Evolutionary conservation across 2,888 invertebrate species (phyloP), one percentile per base, ranked within the genome.

Genomic region (Spodoptera littoralis): DNA sequence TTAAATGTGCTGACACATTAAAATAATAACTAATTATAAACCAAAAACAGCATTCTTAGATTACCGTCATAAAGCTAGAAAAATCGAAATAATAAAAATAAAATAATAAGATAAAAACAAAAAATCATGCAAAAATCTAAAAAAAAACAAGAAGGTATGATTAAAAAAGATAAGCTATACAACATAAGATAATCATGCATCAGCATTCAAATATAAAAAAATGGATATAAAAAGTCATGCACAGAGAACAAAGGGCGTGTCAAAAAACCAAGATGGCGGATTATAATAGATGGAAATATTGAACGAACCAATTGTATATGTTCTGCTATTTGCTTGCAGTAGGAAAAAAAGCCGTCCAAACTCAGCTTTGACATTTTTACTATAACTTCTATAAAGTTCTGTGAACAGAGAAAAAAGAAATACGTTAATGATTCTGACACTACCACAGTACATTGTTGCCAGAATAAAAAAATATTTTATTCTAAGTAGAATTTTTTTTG

Each of bases 251-350:
- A 73, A 80, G 72, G 66, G 60, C 48, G 58, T 67, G 64, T 70
- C 66, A 63, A 69, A 36, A 63, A 76, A 74, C 55, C 80, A 84
- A 84, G 60, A 82, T 81, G 80, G 80, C 78, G 62, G 57, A 60
- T 52, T 49, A 62, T 61, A 58, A 64, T 67, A 72, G 58, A 76
- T 80, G 72, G 81, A 84, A 70, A 54, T 36, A 82, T 85, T 85
- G 86, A 89, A 95, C 95, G 87, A 94, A 95, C 95, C 95, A 95
- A 90, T 87, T 95, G 95, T 86, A 95, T 93, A 87, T 95, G 95
- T 69, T 95, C 95, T 82, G 95, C 95, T 84, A 95, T 94, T 91
- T 93, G 94, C 92, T 95, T 95, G 94, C 95, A 95, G 94, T 95
- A 95, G 82, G 94, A 93, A 91, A 92, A 94, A 92, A 95, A 94